These are phyloP conservation scores for Carpatolechia fugitivella DNA, from an alignment of 2,888 invertebrate species.

Conservation along the genomic window DNA sequence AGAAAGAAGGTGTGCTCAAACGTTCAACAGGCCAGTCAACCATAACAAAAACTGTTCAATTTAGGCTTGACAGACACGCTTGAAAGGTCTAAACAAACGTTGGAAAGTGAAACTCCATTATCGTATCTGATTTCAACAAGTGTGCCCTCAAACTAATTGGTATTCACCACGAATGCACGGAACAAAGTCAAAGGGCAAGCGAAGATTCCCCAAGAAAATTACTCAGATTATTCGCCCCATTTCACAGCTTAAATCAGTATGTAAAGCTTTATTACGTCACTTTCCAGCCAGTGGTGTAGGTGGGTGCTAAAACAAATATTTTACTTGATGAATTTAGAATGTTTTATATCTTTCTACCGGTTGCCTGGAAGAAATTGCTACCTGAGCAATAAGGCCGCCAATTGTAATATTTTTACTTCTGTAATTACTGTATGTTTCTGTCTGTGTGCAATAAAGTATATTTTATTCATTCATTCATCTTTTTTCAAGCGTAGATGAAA, in stretches of 20 bases:
- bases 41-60: background rate
- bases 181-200: conserved; percentile 10
- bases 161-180: conserved; percentile 13
- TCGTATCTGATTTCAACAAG: conserved; percentile 19
- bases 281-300: background rate
- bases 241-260: conserved; percentile 16
- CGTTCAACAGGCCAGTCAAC: too few relatives aligned
- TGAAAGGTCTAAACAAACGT: background rate
- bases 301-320: background rate
- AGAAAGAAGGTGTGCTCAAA: too few relatives aligned
- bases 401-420: too few relatives aligned
- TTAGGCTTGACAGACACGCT: background rate
- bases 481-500: too few relatives aligned
- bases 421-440: too few relatives aligned
- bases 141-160: conserved; percentile 17
- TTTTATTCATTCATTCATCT: too few relatives aligned
- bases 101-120: background rate
- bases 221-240: conserved; percentile 23
- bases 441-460: too few relatives aligned
- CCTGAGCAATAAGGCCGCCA: too few relatives aligned
- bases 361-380: too few relatives aligned
- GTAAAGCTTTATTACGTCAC: conserved; percentile 9
- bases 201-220: conserved; percentile 21
- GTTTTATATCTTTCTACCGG: background rate
- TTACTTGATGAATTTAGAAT: background rate